Conservation (phyloP, 2,113 vertebrate species). For the Perca flavescens region DNA sequence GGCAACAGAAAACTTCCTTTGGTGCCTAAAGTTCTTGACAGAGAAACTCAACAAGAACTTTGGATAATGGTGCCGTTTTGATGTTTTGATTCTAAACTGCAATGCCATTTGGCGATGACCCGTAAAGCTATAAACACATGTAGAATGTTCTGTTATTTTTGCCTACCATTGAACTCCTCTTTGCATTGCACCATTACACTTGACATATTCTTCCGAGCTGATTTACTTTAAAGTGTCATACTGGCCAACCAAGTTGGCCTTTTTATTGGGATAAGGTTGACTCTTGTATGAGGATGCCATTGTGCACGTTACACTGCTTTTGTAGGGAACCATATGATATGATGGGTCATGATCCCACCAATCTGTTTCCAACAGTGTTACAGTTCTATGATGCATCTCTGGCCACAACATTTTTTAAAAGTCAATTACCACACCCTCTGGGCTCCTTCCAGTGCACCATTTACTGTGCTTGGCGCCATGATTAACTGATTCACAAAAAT, state of each 20-base stretch:
- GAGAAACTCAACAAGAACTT: not conserved
- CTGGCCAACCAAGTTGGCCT: not conserved
- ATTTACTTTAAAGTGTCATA: not conserved
- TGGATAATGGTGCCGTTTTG: not conserved
- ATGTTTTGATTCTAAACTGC: not conserved
- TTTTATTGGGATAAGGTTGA: not conserved
- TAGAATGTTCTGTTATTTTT: not conserved
- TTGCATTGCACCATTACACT: not conserved
- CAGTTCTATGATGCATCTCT: not conserved
- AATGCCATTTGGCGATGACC: not conserved
- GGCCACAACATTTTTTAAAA: not conserved
- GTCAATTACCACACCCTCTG: constrained; percentile 10
- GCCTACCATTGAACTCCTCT: not conserved
- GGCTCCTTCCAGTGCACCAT: not conserved
- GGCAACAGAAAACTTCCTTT: not conserved
- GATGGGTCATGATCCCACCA: not conserved
- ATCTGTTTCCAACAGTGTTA: not conserved
- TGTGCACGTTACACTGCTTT: not conserved
- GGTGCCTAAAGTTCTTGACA: not conserved
- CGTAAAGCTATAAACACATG: not conserved
- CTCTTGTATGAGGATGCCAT: not conserved
- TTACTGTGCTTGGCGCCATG: not conserved
- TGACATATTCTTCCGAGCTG: too few species aligned
- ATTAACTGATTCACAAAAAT: constrained; percentile 34
- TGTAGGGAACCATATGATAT: not conserved